Conservation (phyloP, 2,797 vertebrate genomes). For the Pseudochirops corinnae region DNA sequence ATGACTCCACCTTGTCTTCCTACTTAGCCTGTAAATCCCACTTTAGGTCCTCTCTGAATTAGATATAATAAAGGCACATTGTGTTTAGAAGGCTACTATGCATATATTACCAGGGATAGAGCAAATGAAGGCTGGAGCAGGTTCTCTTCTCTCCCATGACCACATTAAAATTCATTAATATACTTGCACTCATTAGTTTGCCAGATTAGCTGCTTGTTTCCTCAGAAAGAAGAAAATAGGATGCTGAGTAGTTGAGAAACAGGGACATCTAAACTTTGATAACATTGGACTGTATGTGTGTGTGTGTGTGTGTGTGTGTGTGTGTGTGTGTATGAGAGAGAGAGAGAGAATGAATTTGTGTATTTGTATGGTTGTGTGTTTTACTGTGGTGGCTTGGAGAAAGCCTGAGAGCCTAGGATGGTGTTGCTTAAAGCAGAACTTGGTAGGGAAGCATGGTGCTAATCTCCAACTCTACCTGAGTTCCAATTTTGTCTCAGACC, state of each 20-base stretch:
- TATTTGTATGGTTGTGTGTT: not conserved
- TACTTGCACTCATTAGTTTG: not conserved
- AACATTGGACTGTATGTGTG: not conserved
- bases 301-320: not conserved
- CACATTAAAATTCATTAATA: slow-evolving; percentile 38
- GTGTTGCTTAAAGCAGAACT: not conserved
- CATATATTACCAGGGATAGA: not conserved
- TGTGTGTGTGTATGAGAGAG: not conserved
- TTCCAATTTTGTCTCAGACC: slow-evolving; percentile 16
- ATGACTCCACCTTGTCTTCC: not conserved
- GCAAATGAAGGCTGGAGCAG: not conserved
- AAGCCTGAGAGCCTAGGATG: not conserved
- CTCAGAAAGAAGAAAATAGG: slow-evolving; percentile 17
- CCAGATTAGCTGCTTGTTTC: slow-evolving; percentile 32
- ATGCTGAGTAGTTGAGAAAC: slow-evolving; percentile 31
- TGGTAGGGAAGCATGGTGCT: not conserved
- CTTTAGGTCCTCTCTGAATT: slow-evolving; percentile 25
- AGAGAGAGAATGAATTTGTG: not conserved
- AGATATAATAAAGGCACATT: not conserved
- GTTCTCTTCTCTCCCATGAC: slow-evolving; percentile 28
- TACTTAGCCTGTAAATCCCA: not conserved
- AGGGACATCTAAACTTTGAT: not conserved
- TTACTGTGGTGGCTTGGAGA: not conserved
- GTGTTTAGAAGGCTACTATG: slow-evolving; percentile 13
- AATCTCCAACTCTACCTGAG: not conserved